Conservation (phyloP, 2,888 invertebrate genomes). For the Melanophora roralis region DNA sequence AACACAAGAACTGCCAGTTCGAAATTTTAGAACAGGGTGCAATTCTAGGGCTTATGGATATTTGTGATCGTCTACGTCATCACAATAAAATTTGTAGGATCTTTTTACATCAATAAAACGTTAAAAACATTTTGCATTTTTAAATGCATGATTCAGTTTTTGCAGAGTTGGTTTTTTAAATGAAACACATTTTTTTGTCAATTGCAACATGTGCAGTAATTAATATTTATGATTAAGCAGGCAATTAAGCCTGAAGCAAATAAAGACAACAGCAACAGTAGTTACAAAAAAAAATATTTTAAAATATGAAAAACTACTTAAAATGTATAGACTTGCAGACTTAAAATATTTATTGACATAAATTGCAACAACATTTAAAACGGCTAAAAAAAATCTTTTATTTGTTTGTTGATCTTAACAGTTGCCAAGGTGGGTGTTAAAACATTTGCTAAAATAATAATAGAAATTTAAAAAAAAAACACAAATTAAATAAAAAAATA, state of each 20-base stretch:
- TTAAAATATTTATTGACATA: slow-evolving; percentile 26
- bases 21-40: too few species aligned
- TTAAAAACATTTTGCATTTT: slow-evolving; percentile 15
- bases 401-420: slow-evolving; percentile 43
- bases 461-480: slow-evolving; percentile 22
- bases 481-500: not conserved
- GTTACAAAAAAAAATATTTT: not conserved
- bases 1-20: too few species aligned
- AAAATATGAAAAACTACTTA: slow-evolving; percentile 51
- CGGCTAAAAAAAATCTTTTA: slow-evolving; percentile 24
- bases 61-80: too few species aligned
- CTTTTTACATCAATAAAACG: not conserved
- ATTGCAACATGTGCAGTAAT: slow-evolving; percentile 63
- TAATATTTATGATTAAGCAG: slow-evolving; percentile 64
- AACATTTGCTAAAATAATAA: slow-evolving; percentile 53
- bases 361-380: slow-evolving; percentile 19
- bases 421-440: slow-evolving; percentile 61
- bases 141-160: not conserved
- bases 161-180: not conserved
- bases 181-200: slow-evolving; percentile 60
- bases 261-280: slow-evolving; percentile 15
- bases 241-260: slow-evolving; percentile 60
- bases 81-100: too few species aligned
- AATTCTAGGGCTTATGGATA: too few species aligned
- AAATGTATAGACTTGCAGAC: slow-evolving; percentile 23